Evolutionary conservation across 2,113 vertebrate species (phyloP), one percentile per base, ranked within the genome.

Genomic region (Hippoglossus stenolepis): DNA sequence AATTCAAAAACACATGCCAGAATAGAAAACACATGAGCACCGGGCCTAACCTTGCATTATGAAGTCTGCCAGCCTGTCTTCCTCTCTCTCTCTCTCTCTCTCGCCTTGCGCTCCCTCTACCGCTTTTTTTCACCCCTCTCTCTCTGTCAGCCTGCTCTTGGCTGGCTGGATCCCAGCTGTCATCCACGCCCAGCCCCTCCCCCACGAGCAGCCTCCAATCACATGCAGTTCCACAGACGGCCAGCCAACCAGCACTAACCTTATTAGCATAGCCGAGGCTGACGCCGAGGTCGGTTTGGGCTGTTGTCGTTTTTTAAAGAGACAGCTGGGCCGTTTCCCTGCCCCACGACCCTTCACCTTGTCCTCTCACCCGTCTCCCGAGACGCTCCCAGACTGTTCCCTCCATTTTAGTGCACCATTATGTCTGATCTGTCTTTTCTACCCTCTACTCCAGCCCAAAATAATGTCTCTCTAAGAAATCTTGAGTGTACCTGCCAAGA

Each of bases 21-120:
- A 80, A 83, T 78, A 85, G 79, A 89, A 92, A 87, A 84, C 65
- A 89, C 89, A 90, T 79, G 87, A 85, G 87, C 80, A 74, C 72
- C 74, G 75, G 77, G 80, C 90, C 94, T 92, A 94, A 95, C 94
- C 94, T 95, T 95, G 94, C 94, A 95, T 95, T 92, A 87, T 94
- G 94, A 93, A 94, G 93, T 92, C 91, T 90, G 91, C 91, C 88
- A 91, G 92, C 91, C 92, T 74, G 93, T 93, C 93, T 93, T 94
- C 91, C 93, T 92, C 91, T 92, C 90, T 79, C 89, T 89, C 84
- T 75, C 89, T 87, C 28, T 31, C 87, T 90, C 80, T 70, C 89
- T 82, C 63, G 79, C 91, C 79, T 90, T 60, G 70, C 89, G 89
- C 80, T 93, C 89, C 86, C 90, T 91, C 84, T 90, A 83, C 86